Conservation (phyloP, 2,797 vertebrate species). For the Taeniopygia guttata region DNA sequence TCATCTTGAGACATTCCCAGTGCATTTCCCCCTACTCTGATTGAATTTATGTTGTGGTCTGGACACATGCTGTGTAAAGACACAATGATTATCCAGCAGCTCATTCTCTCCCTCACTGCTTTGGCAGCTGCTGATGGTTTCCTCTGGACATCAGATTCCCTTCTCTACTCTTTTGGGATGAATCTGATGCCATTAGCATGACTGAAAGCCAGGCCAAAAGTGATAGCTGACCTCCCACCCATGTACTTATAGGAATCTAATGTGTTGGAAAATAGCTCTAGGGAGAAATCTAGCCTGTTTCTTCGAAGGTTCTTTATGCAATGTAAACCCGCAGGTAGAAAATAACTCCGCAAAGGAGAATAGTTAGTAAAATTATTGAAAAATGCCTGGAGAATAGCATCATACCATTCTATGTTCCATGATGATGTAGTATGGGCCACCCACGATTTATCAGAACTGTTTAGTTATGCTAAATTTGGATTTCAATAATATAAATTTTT, state of each 20-base stretch:
- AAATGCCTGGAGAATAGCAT: not conserved
- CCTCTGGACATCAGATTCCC: not conserved
- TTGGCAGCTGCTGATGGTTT: not conserved
- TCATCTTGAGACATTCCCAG: not conserved
- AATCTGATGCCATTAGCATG: not conserved
- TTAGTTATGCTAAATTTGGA: not conserved
- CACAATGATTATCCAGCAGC: not conserved
- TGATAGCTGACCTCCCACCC: not conserved
- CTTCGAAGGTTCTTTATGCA: not conserved
- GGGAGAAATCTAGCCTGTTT: not conserved
- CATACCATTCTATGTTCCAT: not conserved
- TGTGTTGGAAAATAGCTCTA: not conserved
- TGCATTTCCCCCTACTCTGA: not conserved
- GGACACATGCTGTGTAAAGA: not conserved
- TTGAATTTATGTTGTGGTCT: not conserved
- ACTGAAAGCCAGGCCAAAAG: not conserved
- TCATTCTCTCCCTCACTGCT: not conserved
- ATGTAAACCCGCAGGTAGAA: not conserved
- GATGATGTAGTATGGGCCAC: not conserved
- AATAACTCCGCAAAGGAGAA: not conserved
- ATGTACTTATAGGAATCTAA: not conserved
- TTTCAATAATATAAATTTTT: not conserved
- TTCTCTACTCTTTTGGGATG: not conserved
- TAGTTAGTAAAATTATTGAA: not conserved
- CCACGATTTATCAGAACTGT: not conserved